Evolutionary conservation across 2,888 invertebrate species (phyloP).

Genomic region (Leptinotarsa peninsularis): DNA sequence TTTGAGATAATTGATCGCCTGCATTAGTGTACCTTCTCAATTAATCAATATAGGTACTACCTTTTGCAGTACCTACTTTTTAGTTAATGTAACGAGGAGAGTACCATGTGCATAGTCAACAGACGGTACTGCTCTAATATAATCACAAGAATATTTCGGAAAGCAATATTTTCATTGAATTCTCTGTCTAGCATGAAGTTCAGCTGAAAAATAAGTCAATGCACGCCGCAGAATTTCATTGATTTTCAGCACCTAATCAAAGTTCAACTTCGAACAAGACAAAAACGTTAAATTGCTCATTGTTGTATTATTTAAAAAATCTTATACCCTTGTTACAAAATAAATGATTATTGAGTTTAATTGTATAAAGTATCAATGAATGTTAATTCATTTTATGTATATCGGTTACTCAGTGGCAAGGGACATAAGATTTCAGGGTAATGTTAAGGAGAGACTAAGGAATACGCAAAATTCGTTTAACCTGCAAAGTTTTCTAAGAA

Average conservation of each 20-base stretch:
- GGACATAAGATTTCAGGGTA: slow-evolving; percentile 50
- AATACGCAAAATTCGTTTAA: slow-evolving; percentile 53
- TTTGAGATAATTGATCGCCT: too few species aligned
- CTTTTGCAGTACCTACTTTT: too few species aligned
- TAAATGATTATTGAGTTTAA: slow-evolving; percentile 37
- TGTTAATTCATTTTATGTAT: slow-evolving; percentile 40
- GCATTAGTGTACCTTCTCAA: too few species aligned
- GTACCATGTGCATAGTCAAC: not conserved
- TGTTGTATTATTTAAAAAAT: slow-evolving; percentile 61
- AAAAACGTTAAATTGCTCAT: slow-evolving; percentile 60
- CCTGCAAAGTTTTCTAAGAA: slow-evolving; percentile 57
- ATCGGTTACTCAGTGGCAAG: slow-evolving; percentile 40
- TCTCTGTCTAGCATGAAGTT: not conserved
- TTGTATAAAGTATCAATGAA: slow-evolving; percentile 32
- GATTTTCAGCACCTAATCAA: slow-evolving; percentile 46
- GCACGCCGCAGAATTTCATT: slow-evolving; percentile 40
- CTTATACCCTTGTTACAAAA: slow-evolving; percentile 48
- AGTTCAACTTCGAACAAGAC: slow-evolving; percentile 44
- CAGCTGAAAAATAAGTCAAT: slow-evolving; percentile 14
- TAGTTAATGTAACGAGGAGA: too few species aligned
- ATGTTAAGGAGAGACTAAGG: slow-evolving; percentile 49
- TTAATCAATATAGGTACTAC: too few species aligned
- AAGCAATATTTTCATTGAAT: not conserved
- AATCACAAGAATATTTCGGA: slow-evolving; percentile 3
- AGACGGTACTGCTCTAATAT: not conserved